These are phyloP conservation scores for Akabosia matsudoensis DNA, from an alignment of 1,140 invertebrate genomes.

Conservation along the genomic window DNA sequence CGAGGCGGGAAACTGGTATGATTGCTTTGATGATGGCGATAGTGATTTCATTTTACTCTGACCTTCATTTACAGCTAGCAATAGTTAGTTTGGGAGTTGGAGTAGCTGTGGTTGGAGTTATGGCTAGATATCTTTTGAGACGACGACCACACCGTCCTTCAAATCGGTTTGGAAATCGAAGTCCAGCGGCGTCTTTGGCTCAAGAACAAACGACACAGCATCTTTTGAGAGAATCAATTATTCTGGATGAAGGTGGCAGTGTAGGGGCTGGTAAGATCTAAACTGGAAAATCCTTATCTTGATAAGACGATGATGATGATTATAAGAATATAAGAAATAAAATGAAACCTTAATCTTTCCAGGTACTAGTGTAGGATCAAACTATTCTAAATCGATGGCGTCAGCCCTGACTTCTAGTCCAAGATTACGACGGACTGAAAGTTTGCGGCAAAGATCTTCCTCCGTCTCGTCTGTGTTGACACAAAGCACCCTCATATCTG, in stretches of 20 bases:
- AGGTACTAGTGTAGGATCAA: not conserved
- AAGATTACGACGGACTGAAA: not conserved
- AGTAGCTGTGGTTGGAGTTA: slow-evolving; percentile 34
- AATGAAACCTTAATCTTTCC: too few species aligned
- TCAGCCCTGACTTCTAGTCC: not conserved
- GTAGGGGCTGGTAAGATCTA: not conserved
- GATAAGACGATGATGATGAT: not conserved
- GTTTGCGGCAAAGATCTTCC: not conserved
- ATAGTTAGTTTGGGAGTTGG: slow-evolving; percentile 37
- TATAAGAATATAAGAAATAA: too few species aligned
- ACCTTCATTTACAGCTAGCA: slow-evolving; percentile 34
- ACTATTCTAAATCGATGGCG: not conserved
- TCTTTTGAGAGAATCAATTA: not conserved
- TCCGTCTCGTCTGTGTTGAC: not conserved
- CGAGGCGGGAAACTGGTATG: not conserved
- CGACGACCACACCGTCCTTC: slow-evolving; percentile 12
- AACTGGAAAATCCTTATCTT: too few species aligned
- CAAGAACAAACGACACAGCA: not conserved
- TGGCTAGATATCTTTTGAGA: slow-evolving; percentile 37
- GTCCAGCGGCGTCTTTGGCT: not conserved
- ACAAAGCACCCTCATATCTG: slow-evolving; percentile 1
- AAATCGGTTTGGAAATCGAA: not conserved
- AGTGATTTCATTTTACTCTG: not conserved
- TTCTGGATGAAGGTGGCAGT: slow-evolving; percentile 7
- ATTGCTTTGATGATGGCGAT: not conserved